Conservation (phyloP, 2,888 invertebrate species). For the Apodemia zela region DNA sequence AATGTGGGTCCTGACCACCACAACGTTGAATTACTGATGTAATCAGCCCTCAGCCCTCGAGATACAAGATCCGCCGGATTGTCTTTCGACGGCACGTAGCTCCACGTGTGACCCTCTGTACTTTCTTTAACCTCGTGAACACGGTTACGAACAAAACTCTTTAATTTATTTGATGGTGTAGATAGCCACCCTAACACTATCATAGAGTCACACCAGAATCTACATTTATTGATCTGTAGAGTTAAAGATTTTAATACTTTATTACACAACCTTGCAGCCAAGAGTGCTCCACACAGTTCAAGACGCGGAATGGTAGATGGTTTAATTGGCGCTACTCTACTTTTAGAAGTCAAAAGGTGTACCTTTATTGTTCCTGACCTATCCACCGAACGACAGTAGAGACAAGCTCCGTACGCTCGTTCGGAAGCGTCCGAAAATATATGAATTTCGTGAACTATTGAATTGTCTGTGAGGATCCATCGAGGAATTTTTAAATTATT, state of each 20-base stretch:
- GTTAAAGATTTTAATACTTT: constrained; percentile 20
- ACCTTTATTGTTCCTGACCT: constrained; percentile 23
- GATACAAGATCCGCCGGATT: constrained; percentile 24
- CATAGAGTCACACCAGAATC: constrained; percentile 19
- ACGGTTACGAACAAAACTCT: constrained; percentile 8
- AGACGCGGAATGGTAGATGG: constrained; percentile 26
- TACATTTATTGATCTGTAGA: not conserved
- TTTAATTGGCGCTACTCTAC: constrained; percentile 22
- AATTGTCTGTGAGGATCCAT: constrained; percentile 23
- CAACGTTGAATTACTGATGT: constrained; percentile 19
- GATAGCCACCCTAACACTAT: constrained; percentile 13
- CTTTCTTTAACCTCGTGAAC: not conserved
- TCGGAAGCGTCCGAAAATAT: constrained; percentile 36
- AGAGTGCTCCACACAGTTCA: constrained; percentile 28
- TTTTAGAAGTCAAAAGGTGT: constrained; percentile 9
- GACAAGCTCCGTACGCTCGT: constrained; percentile 33
- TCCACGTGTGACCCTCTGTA: not conserved
- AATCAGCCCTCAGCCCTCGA: constrained; percentile 25
- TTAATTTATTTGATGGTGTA: constrained; percentile 16
- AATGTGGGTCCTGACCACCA: not conserved
- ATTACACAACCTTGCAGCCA: constrained; percentile 21
- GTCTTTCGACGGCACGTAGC: not conserved
- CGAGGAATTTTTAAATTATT: constrained; percentile 33
- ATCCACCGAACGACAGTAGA: constrained; percentile 29
- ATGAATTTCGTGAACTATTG: constrained; percentile 31